Evolutionary conservation across 1,140 invertebrate genomes (phyloP), one percentile per base, ranked within the genome.

Genomic region (Macrotrachela quadricornifera): DNA sequence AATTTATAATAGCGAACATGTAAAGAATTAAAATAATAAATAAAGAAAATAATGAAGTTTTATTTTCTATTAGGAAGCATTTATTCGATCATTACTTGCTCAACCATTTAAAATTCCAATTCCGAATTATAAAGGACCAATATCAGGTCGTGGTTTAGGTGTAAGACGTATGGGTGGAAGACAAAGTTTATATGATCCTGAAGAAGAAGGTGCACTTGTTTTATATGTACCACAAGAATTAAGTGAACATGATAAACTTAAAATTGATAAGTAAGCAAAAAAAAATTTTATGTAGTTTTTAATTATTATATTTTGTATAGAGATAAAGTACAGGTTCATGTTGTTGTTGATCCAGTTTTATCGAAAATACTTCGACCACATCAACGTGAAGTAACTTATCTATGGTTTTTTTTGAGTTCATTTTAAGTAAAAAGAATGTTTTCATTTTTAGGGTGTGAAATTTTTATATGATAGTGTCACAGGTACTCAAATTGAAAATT

Each of bases 381-480:
- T 80, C 94, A 99, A 71, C 76, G 92, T 54, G 92, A 99, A 67
- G 77, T 77, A 64, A 59, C 59, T 58, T 56, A 46, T 39, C 12
- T 16, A n/a, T n/a, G 0, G 41, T 10, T 43, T n/a, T n/a, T n/a
- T n/a, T n/a, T n/a, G n/a, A 12, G 41, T n/a, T n/a, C 11, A 36
- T 13, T 17, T 30, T 4, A 30, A 30, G 8, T 8, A 30, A 30
- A 30, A 30, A 4, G 3, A 30, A 48, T 37, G 44, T 52, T 46
- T 51, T 56, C 10, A 47, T 51, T 46, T 51, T 56, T 15, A 76
- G 75, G 94, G 94, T 36, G 92, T 99, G 0, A 90, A 91, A 64
- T 99, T 99, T 68, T 95, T 99, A 88, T 99, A 94, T 66, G 88
- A 99, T 65, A 97, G 92, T 75, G 88, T 96, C 1, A 94, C 84